Conservation (phyloP, 2,888 invertebrate species). For the Rosalia funebris region DNA sequence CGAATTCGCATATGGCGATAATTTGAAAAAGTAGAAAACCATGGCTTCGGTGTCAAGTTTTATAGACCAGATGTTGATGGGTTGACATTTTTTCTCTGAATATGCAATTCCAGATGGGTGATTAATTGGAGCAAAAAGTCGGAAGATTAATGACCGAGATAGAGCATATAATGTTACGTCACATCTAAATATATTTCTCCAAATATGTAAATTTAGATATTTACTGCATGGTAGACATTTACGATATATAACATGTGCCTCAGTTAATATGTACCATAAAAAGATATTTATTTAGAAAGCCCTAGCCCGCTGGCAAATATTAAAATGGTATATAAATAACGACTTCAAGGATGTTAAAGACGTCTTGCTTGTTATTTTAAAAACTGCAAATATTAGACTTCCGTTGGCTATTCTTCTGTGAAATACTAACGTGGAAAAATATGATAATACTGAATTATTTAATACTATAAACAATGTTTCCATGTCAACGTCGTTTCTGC, state of each 20-base stretch:
- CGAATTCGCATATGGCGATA: slow-evolving; percentile 22
- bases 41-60: slow-evolving; percentile 5
- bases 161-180: slow-evolving; percentile 27
- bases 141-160: slow-evolving; percentile 33
- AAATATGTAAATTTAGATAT: slow-evolving; percentile 19
- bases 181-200: slow-evolving; percentile 14
- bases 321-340: background rate
- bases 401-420: background rate
- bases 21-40: slow-evolving; percentile 19
- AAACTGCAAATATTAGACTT: background rate
- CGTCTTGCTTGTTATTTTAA: background rate
- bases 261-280: slow-evolving; percentile 1
- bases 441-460: background rate
- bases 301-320: background rate
- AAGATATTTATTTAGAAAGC: background rate
- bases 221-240: background rate
- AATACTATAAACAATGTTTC: background rate
- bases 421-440: background rate
- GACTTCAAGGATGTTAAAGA: background rate
- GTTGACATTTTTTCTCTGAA: slow-evolving; percentile 27
- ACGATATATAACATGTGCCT: background rate
- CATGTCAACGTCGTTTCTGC: background rate
- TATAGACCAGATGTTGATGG: slow-evolving; percentile 27
- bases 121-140: slow-evolving; percentile 33
- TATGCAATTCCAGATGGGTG: slow-evolving; percentile 31